These are phyloP conservation scores for Andrena praecox DNA, from an alignment of 2,888 invertebrate genomes.

Conservation along the genomic window DNA sequence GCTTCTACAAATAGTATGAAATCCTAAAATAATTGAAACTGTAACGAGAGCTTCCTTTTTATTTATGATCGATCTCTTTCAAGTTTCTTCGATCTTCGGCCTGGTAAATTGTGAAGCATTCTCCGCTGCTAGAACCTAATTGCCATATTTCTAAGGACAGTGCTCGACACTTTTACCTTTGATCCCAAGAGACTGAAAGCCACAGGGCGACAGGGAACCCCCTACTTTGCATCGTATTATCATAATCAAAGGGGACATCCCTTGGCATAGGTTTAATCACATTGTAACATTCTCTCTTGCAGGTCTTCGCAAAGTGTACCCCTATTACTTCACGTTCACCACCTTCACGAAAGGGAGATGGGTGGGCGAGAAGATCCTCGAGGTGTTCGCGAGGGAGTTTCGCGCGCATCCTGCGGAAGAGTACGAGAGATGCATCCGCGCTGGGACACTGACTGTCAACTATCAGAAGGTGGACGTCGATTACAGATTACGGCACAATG, in stretches of 20 bases:
- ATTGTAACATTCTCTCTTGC: conserved; percentile 67
- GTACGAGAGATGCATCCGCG: conserved; percentile 95
- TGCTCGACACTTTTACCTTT: no score
- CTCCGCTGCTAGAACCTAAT: no score
- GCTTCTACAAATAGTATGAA: no score
- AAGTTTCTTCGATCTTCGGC: no score
- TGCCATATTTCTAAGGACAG: no score
- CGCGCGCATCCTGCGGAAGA: conserved; percentile 97
- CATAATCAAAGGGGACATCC: not conserved
- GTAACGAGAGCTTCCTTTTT: no score
- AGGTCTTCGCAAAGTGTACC: conserved; percentile 98
- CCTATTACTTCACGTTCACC: conserved; percentile 98
- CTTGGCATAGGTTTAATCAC: not conserved
- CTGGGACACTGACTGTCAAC: conserved; percentile 96
- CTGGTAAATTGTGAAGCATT: no score
- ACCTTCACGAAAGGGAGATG: conserved; percentile 98
- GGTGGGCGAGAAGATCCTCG: conserved; percentile 96
- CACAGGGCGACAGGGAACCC: not conserved
- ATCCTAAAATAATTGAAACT: no score
- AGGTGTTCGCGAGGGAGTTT: conserved; percentile 97
- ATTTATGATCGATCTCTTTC: no score
- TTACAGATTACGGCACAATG: conserved; percentile 96
- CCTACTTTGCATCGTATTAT: not conserved
- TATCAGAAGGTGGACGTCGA: conserved; percentile 96
- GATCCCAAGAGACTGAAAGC: no score